A percentile compares a stretch with the other conserved stretches of the same genome.
Evolutionary conservation across 1,140 invertebrate genomes (phyloP).

Genomic region (Stratiolaelaps scimitus): DNA sequence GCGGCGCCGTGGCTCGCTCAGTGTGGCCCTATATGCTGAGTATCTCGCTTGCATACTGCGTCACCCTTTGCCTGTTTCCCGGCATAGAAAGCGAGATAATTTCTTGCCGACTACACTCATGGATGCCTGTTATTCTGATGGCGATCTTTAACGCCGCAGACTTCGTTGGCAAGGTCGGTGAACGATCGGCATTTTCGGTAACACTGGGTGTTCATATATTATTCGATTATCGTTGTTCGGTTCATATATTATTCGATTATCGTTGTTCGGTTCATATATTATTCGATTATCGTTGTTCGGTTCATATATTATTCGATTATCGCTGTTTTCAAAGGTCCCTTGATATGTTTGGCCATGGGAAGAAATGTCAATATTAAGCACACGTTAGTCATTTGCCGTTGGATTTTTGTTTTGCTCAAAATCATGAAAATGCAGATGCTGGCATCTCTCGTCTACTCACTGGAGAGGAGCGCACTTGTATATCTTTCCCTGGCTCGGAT

Average conservation of each 20-base stretch:
- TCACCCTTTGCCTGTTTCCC: constrained; percentile 72
- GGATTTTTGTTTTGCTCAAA: not conserved
- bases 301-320: no score
- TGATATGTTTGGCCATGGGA: no score
- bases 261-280: no score
- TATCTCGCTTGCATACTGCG: constrained; percentile 70
- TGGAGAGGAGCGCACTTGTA: constrained; percentile 59
- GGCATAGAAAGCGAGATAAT: constrained; percentile 74
- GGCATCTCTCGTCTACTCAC: constrained; percentile 63
- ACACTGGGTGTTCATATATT: no score
- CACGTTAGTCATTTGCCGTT: not conserved
- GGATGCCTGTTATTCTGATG: constrained; percentile 85
- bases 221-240: no score
- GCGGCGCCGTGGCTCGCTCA: constrained; percentile 59
- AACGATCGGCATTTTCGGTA: no score
- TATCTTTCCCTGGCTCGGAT: constrained; percentile 54
- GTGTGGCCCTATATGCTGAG: constrained; percentile 79
- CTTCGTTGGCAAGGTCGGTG: constrained; percentile 61
- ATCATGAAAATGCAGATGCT: constrained; percentile 51
- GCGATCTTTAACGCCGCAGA: constrained; percentile 71
- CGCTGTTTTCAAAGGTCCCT: no score
- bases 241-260: no score
- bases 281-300: no score
- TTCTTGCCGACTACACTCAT: constrained; percentile 62
- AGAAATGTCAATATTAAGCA: not conserved